Conservation (phyloP, 2,888 invertebrate genomes). For the Caenorhabditis drosophilae region DNA sequence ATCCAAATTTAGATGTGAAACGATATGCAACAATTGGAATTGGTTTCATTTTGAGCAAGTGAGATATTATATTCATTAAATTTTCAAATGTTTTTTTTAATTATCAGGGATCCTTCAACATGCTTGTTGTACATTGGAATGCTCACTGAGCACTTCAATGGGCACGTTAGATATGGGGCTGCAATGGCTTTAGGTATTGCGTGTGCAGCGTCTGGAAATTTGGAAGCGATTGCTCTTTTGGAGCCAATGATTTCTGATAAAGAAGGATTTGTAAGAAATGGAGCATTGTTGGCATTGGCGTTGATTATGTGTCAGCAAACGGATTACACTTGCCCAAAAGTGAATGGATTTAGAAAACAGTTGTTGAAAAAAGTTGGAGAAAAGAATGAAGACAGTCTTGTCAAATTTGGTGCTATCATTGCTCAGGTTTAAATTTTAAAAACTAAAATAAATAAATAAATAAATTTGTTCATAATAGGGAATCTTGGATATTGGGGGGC, state of each 20-base stretch:
- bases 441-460: no score
- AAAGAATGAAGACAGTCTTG: conserved; percentile 36
- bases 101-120: conserved; percentile 14
- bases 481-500: conserved; percentile 31
- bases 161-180: conserved; percentile 35
- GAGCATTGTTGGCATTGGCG: conserved; percentile 27
- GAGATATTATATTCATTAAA: background rate
- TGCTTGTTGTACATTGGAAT: conserved; percentile 29
- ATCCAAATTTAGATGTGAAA: conserved; percentile 97
- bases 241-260: conserved; percentile 38
- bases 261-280: conserved; percentile 36
- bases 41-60: conserved; percentile 93
- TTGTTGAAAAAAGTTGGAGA: conserved; percentile 32
- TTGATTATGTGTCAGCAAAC: conserved; percentile 37
- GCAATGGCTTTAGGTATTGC: conserved; percentile 39
- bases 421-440: conserved; percentile 12
- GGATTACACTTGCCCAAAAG: conserved; percentile 27
- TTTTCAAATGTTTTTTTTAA: background rate
- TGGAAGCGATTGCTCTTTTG: conserved; percentile 27
- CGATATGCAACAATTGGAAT: conserved; percentile 97
- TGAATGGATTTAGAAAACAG: conserved; percentile 33
- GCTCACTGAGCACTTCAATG: conserved; percentile 40
- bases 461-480: conserved; percentile 7
- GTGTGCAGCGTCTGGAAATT: conserved; percentile 33
- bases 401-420: conserved; percentile 34